These are phyloP conservation scores for Acropternis orthonyx DNA, from an alignment of 2,797 vertebrate species.

Conservation along the genomic window DNA sequence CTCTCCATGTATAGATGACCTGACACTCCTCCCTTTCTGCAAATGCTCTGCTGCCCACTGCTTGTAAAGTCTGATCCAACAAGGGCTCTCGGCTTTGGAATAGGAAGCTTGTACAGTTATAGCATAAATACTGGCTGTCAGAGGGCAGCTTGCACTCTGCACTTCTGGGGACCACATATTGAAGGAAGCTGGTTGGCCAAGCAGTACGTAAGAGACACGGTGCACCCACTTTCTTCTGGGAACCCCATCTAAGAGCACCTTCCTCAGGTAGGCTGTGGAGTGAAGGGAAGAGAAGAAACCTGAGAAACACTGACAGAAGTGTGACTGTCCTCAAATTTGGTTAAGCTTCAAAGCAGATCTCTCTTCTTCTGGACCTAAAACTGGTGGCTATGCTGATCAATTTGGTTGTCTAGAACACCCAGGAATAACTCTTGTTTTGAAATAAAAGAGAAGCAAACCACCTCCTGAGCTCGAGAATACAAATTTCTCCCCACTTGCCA, in stretches of 20 bases:
- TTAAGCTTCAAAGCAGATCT: neutral
- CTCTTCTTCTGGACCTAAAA: neutral
- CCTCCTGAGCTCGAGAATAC: neutral
- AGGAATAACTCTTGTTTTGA: neutral
- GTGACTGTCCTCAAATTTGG: neutral
- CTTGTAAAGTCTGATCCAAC: neutral
- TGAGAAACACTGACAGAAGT: neutral
- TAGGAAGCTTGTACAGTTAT: neutral
- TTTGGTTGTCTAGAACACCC: neutral
- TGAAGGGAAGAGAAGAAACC: neutral
- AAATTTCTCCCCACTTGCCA: neutral
- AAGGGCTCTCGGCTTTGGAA: neutral
- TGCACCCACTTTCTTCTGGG: neutral
- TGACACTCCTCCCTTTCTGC: neutral
- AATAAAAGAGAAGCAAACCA: neutral
- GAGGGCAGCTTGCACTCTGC: neutral
- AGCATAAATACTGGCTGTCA: neutral
- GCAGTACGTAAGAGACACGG: accelerated
- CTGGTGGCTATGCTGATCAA: neutral
- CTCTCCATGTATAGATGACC: neutral
- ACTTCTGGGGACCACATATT: neutral
- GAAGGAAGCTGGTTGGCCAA: neutral
- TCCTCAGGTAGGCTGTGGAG: neutral
- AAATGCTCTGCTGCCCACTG: neutral
- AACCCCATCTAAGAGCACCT: neutral